Base-by-base conservation (phyloP, 92 coral and sea anemone species). In the Parazoanthus darwini region DNA sequence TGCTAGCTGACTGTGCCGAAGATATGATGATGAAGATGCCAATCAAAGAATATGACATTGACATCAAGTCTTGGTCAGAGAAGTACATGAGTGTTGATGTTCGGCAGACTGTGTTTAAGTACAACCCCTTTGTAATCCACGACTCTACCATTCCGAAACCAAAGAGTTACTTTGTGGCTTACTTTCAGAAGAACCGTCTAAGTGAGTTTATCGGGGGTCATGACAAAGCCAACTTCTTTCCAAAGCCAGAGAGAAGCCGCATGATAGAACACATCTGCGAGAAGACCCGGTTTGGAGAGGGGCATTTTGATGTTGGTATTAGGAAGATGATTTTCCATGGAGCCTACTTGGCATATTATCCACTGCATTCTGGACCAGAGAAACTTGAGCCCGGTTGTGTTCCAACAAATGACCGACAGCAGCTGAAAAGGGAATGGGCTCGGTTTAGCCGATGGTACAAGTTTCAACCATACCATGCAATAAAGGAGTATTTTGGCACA, bases 401-500 rank as follows among this genome's bases (percentile, higher is more conserved):
- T 2, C 98, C 99, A 75, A 58, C 90, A 7, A 91, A 88, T 82
- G 88, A 88, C 50, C 91, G 99, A 54, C 99, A 97, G 82, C 82
- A 85, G n/a, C 89, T 97, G 79, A 88, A 98, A 46, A 89, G 89
- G 1, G 98, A 97, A 23, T 97, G 99, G 99, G 99, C 99, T 22
- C 90, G 91, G 78, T 90, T 97, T 59, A 89, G 98, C n/a, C 94
- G 94, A 4, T 93, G 94, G 96, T 93, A 92, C 89, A 97, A 95
- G 86, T 97, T 85, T 88, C 99, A 97, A 74, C 99, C 99, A 16
- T 93, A 95, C 85, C 93, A 97, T 87, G 96, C 98, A 74, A 95
- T 97, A 46, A 95, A 94, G 82, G 98, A 95, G 77, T 97, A 97
- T 72, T 93, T 97, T 76, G 99, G 99, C n/a, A 97, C 98, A 33